These are phyloP conservation scores for Microplitis deprimator DNA, from an alignment of 2,888 invertebrate genomes.

Conservation along the genomic window DNA sequence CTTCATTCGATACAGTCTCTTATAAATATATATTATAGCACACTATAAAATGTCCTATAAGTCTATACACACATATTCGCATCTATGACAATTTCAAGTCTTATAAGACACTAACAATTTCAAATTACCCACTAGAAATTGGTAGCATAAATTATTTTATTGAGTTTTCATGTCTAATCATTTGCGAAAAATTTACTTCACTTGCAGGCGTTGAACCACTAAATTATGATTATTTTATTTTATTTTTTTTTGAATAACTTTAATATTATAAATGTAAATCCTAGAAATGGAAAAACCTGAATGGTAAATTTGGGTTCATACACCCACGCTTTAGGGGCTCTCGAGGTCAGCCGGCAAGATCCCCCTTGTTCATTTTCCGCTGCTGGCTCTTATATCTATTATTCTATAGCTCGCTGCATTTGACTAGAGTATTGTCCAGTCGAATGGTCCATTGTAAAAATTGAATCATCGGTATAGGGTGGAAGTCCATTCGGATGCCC, in stretches of 20 bases:
- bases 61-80: neutral
- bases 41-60: neutral
- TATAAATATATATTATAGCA: slow-evolving; percentile 40
- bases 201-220: slow-evolving; percentile 5
- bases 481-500: slow-evolving; percentile 64
- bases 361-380: slow-evolving; percentile 33
- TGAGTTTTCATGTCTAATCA: slow-evolving; percentile 3
- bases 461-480: slow-evolving; percentile 66
- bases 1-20: slow-evolving; percentile 59
- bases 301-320: slow-evolving; percentile 4
- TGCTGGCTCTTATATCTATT: slow-evolving; percentile 34
- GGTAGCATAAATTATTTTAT: neutral
- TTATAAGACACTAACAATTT: too few species aligned
- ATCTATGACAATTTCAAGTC: too few species aligned
- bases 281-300: neutral
- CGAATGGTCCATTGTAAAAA: slow-evolving; percentile 67
- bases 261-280: neutral
- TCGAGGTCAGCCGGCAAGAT: slow-evolving; percentile 51
- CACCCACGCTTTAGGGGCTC: slow-evolving; percentile 43
- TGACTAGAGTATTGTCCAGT: slow-evolving; percentile 67
- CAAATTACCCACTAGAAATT: too few species aligned
- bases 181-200: slow-evolving; percentile 1
- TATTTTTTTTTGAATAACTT: neutral
- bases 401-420: slow-evolving; percentile 57
- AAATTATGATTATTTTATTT: neutral